These are phyloP conservation scores for Sinocyclocheilus grahami DNA, from an alignment of 2,113 vertebrate genomes.

Conservation along the genomic window DNA sequence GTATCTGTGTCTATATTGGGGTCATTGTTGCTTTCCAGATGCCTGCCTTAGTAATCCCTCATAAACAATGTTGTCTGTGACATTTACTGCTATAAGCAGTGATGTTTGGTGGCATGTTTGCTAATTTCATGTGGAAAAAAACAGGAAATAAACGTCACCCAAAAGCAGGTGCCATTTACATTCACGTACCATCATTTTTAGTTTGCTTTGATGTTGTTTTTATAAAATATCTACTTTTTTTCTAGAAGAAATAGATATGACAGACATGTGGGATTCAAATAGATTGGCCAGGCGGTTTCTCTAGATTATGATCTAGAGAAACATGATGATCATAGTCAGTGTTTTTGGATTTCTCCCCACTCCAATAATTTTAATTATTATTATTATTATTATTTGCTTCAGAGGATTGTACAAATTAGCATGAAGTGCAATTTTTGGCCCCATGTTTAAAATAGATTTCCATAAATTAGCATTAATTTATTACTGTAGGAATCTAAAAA, in stretches of 20 bases:
- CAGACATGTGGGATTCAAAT: neutral
- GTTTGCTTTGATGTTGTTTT: neutral
- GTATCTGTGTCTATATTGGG: constrained; percentile 76
- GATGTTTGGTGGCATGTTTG: constrained; percentile 36
- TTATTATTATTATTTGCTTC: neutral
- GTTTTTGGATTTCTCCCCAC: neutral
- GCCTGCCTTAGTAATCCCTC: constrained; percentile 71
- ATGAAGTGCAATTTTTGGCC: neutral
- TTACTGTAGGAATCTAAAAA: neutral
- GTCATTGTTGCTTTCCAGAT: constrained; percentile 67
- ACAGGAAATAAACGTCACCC: neutral
- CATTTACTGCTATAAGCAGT: constrained; percentile 64
- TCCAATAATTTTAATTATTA: neutral
- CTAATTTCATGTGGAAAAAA: neutral
- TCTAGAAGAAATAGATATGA: neutral
- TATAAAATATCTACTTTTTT: neutral
- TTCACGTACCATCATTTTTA: neutral
- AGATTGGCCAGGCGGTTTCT: neutral
- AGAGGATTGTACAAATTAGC: neutral
- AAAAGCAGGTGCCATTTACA: neutral
- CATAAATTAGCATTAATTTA: neutral
- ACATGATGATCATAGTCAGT: neutral
- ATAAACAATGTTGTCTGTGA: constrained; percentile 73
- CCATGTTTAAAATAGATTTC: neutral
- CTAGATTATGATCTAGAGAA: neutral